Conservation (phyloP, 2,113 vertebrate genomes). For the Channa maculata region DNA sequence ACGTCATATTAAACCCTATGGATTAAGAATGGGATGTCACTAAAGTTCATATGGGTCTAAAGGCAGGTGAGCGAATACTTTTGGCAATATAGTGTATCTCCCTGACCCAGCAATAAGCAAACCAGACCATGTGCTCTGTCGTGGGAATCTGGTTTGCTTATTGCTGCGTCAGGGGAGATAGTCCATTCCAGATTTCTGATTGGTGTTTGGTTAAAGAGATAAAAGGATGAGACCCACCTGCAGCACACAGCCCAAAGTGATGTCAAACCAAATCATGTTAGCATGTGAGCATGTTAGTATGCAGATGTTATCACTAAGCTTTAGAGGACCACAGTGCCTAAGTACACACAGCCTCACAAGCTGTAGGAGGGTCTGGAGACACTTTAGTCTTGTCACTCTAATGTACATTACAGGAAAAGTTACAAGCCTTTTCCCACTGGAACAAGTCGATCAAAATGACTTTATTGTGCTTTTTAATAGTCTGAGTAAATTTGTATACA, state of each 20-base stretch:
- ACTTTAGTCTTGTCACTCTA: neutral
- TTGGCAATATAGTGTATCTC: too few relatives aligned
- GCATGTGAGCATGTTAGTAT: neutral
- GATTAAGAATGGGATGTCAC: too few relatives aligned
- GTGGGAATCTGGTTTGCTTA: constrained; percentile 34
- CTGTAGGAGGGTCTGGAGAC: neutral
- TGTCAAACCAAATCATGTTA: constrained; percentile 3
- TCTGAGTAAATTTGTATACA: constrained; percentile 1
- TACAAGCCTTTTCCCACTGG: neutral
- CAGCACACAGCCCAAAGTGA: neutral
- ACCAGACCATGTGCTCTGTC: neutral
- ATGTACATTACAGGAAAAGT: neutral
- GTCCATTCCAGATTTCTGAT: constrained; percentile 17
- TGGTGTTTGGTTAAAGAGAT: constrained; percentile 33
- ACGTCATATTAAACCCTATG: too few relatives aligned
- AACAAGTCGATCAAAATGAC: neutral
- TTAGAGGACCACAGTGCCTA: neutral
- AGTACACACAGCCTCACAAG: neutral
- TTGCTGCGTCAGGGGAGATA: constrained; percentile 27
- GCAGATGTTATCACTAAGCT: neutral
- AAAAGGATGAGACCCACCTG: constrained; percentile 32
- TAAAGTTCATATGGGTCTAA: too few relatives aligned
- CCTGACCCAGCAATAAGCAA: too few relatives aligned
- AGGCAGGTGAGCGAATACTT: too few relatives aligned
- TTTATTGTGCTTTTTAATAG: neutral